Percentiles rank a stretch among this genome's conserved stretches.
Evolutionary conservation across 1,140 invertebrate species (phyloP).

Genomic region (Cydia strobilella): DNA sequence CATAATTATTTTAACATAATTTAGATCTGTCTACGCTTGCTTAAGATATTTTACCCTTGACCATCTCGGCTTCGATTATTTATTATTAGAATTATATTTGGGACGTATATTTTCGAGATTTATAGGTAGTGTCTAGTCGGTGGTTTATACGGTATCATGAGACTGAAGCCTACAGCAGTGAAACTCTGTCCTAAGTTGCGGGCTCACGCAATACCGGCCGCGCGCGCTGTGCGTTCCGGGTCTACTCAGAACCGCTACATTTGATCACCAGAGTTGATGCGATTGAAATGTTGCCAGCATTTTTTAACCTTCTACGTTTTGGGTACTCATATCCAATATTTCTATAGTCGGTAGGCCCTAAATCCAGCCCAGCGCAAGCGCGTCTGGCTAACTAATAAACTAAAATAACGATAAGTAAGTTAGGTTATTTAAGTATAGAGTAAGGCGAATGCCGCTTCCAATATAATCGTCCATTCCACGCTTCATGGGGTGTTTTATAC

Average conservation of each 20-base stretch:
- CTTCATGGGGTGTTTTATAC: conserved; percentile 49
- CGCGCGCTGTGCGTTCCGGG: conserved; percentile 26
- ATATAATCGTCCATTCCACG: conserved; percentile 59
- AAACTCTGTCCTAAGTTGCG: conserved; percentile 48
- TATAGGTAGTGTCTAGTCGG: conserved; percentile 73
- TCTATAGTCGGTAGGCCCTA: conserved; percentile 6
- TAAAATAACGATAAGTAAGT: conserved; percentile 54
- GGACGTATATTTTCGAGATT: conserved; percentile 48
- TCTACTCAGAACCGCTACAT: background rate
- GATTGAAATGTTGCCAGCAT: conserved; percentile 32
- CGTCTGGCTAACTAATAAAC: conserved; percentile 57
- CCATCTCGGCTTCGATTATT: conserved; percentile 59
- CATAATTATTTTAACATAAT: conserved; percentile 41
- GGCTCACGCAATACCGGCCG: conserved; percentile 65
- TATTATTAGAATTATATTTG: conserved; percentile 56
- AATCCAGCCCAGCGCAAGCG: conserved; percentile 33
- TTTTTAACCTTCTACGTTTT: background rate
- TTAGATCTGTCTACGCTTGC: conserved; percentile 57
- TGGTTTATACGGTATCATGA: conserved; percentile 52
- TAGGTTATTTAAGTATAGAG: conserved; percentile 68
- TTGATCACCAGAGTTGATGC: conserved; percentile 16
- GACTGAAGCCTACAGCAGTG: conserved; percentile 57
- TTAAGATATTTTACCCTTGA: conserved; percentile 40
- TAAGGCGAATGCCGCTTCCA: conserved; percentile 53
- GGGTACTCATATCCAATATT: background rate